Conservation (phyloP, 2,797 vertebrate genomes). For the Spatula versicolor region DNA sequence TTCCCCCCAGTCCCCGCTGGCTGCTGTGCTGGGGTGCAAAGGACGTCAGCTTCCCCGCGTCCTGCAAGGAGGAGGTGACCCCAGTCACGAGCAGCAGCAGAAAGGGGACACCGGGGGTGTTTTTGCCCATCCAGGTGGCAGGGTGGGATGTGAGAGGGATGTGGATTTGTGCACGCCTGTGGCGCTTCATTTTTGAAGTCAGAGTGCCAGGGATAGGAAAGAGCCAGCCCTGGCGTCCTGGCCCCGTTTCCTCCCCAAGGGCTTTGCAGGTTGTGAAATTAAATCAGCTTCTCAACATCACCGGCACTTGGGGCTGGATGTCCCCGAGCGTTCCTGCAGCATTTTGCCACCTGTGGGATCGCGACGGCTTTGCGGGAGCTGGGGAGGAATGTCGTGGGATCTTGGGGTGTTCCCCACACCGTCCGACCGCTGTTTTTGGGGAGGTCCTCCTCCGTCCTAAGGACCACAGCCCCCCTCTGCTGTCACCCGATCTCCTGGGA, state of each 20-base stretch:
- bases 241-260: neutral
- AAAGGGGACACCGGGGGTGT: accelerated
- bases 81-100: accelerated
- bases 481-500: neutral
- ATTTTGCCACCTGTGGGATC: neutral
- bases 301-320: neutral
- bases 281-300: constrained; percentile 23
- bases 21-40: neutral
- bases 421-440: accelerated
- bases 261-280: constrained; percentile 32
- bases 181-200: accelerated
- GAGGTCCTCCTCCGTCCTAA: neutral
- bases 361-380: neutral
- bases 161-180: neutral
- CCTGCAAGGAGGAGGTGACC: neutral
- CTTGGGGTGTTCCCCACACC: neutral
- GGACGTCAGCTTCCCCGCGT: neutral
- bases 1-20: neutral
- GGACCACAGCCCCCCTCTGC: accelerated
- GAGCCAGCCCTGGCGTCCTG: neutral
- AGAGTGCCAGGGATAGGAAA: neutral
- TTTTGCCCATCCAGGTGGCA: accelerated
- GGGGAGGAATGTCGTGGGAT: neutral
- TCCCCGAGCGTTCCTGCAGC: accelerated
- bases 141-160: neutral